phyloP scores from a whole-genome alignment of 2,888 invertebrate species.

The Torymus aiolomorphi region DNA sequence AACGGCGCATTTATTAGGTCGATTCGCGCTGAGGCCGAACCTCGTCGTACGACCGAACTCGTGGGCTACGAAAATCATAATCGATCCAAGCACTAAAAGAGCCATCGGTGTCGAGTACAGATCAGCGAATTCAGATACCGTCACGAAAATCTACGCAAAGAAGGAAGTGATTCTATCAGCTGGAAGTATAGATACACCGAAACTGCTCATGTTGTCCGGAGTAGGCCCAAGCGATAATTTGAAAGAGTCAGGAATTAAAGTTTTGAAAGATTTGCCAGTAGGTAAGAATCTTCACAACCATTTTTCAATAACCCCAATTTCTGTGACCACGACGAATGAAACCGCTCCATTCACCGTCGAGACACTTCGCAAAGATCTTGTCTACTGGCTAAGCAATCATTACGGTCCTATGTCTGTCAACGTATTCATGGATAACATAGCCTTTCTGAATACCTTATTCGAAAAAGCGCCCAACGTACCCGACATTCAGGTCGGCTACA shows the following conservation, averaged over 20 bases:
- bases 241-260: constrained; percentile 69
- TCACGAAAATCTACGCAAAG: constrained; percentile 69
- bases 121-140: constrained; percentile 43
- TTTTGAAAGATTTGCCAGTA: constrained; percentile 73
- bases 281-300: constrained; percentile 78
- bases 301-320: constrained; percentile 72
- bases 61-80: constrained; percentile 76
- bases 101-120: constrained; percentile 74
- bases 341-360: constrained; percentile 65
- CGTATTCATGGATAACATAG: constrained; percentile 76
- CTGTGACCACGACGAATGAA: constrained; percentile 66
- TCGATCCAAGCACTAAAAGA: constrained; percentile 74
- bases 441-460: constrained; percentile 80
- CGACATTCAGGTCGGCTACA: constrained; percentile 80
- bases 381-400: constrained; percentile 77
- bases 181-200: constrained; percentile 76
- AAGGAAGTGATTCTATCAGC: constrained; percentile 77
- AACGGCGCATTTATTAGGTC: constrained; percentile 83
- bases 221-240: constrained; percentile 76
- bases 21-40: constrained; percentile 76
- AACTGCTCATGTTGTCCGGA: constrained; percentile 77
- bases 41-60: constrained; percentile 75
- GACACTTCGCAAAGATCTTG: constrained; percentile 67
- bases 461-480: constrained; percentile 77
- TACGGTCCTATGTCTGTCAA: constrained; percentile 75